These are phyloP conservation scores for Cheilosia vulpina DNA, from an alignment of 2,888 invertebrate genomes.

Conservation along the genomic window DNA sequence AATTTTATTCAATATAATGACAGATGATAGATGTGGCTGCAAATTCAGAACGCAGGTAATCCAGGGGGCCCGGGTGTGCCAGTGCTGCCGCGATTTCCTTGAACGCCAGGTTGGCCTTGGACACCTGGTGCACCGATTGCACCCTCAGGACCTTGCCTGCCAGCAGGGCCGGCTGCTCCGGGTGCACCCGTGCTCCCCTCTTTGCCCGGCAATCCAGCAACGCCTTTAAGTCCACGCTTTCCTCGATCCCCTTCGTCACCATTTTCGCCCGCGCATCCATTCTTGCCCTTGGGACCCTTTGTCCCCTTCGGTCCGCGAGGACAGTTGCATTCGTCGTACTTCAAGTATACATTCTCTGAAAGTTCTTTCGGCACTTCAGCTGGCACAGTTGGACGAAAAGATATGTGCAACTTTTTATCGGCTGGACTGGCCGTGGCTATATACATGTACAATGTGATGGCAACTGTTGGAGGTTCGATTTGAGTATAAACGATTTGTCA, in stretches of 20 bases:
- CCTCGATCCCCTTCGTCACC: constrained; percentile 80
- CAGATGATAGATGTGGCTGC: no score
- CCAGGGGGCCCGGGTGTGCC: constrained; percentile 6
- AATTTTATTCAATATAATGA: background rate
- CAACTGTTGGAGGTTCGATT: constrained; percentile 9
- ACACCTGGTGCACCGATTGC: background rate
- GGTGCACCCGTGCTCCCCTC: constrained; percentile 85
- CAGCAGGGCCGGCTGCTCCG: constrained; percentile 84
- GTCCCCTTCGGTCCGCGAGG: constrained; percentile 38
- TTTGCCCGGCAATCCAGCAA: background rate
- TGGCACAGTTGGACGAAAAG: background rate
- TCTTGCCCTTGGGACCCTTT: constrained; percentile 15
- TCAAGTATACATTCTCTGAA: constrained; percentile 18
- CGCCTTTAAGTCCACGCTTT: constrained; percentile 86
- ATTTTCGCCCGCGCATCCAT: constrained; percentile 22
- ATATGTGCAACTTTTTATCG: constrained; percentile 4
- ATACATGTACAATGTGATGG: constrained; percentile 9
- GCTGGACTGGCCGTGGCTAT: background rate
- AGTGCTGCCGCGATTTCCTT: background rate
- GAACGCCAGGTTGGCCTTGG: background rate
- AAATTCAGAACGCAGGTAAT: background rate
- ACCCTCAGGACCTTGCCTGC: constrained; percentile 77
- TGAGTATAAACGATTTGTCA: background rate
- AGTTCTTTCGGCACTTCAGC: background rate
- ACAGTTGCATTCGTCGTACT: constrained; percentile 30